phyloP scores from a whole-genome alignment of 2,797 vertebrate genomes.

The Saxicola maurus region DNA sequence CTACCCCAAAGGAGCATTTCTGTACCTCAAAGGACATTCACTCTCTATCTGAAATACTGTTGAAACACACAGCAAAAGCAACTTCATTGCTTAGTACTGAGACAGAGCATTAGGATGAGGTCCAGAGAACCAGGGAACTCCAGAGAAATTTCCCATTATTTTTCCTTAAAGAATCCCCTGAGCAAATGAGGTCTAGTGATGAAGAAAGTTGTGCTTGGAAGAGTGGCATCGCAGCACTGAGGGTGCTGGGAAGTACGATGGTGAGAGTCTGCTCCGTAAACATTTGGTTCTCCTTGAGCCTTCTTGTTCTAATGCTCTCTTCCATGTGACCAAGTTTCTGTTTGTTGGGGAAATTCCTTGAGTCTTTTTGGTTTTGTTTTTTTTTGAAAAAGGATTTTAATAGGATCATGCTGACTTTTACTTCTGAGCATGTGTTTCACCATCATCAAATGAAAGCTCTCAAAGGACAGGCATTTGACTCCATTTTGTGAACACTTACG shows the following conservation, averaged over 20 bases:
- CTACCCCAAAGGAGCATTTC: background rate
- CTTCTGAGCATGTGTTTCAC: background rate
- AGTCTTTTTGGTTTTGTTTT: background rate
- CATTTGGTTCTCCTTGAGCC: background rate
- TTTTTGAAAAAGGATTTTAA: background rate
- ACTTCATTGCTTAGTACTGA: background rate
- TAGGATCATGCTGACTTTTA: background rate
- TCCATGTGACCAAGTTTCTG: background rate
- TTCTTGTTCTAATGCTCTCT: background rate
- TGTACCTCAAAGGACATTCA: background rate
- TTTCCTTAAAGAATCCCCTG: background rate
- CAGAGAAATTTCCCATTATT: background rate
- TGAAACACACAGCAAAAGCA: background rate
- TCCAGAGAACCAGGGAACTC: background rate
- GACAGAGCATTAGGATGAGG: background rate
- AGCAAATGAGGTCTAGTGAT: background rate
- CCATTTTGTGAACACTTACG: background rate
- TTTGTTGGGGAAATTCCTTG: background rate
- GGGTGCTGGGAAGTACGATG: background rate
- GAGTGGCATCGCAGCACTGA: background rate
- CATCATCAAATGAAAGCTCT: background rate
- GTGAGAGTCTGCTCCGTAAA: background rate
- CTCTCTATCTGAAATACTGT: background rate
- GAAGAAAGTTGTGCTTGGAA: background rate
- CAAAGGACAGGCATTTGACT: background rate